Percentiles rank a stretch among this genome's conserved stretches.
These are phyloP conservation scores for Aporophyla lueneburgensis DNA, from an alignment of 2,888 invertebrate species.

Conservation along the genomic window DNA sequence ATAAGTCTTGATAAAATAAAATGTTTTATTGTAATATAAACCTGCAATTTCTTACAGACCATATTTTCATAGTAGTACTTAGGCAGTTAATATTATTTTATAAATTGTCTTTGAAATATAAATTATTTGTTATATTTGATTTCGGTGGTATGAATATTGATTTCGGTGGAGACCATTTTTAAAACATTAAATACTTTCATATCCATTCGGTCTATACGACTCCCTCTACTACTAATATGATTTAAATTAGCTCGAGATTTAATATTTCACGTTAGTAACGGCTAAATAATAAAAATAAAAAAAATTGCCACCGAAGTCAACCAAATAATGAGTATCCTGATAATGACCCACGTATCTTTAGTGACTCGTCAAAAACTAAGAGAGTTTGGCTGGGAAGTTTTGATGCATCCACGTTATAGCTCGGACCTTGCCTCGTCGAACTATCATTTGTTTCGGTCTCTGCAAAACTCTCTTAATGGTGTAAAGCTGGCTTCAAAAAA, in stretches of 20 bases:
- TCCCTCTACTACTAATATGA: slow-evolving; percentile 2
- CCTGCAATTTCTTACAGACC: not conserved
- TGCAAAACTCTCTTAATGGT: too few species aligned
- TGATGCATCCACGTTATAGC: too few species aligned
- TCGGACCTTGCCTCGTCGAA: too few species aligned
- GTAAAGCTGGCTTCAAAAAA: too few species aligned
- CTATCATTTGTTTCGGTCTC: too few species aligned
- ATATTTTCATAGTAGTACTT: not conserved
- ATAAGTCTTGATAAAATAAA: slow-evolving; percentile 3
- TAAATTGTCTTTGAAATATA: not conserved
- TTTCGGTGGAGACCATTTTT: not conserved
- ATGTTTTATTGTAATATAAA: not conserved
- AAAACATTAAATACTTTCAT: not conserved
- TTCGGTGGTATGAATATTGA: slow-evolving; percentile 6
- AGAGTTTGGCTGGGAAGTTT: too few species aligned
- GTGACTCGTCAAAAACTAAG: too few species aligned
- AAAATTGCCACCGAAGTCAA: slow-evolving; percentile 2
- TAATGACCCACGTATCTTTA: slow-evolving; percentile 5
- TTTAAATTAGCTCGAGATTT: slow-evolving; percentile 4
- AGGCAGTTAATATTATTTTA: not conserved
- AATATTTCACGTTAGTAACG: not conserved
- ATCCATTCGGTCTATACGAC: not conserved
- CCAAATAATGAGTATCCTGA: slow-evolving; percentile 1
- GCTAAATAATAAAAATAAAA: not conserved
- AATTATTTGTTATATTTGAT: slow-evolving; percentile 4